Conservation (phyloP, 1,140 invertebrate genomes). For the Magallana gigas region DNA sequence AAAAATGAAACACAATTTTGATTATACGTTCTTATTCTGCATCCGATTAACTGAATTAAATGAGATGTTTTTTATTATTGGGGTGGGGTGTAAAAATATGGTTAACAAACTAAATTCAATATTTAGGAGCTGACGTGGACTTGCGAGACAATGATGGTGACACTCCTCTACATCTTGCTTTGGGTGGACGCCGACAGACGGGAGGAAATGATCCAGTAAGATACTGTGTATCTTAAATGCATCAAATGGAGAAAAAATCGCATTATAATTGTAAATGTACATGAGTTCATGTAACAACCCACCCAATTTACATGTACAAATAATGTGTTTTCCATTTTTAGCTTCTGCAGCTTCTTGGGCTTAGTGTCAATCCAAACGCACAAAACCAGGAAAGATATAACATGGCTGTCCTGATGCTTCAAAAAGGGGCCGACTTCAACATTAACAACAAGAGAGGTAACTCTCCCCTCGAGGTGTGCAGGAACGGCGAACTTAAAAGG, state of each 20-base stretch:
- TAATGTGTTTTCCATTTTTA: no score
- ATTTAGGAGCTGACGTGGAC: slow-evolving; percentile 48
- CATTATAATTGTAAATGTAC: no score
- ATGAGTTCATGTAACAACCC: no score
- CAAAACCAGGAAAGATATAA: slow-evolving; percentile 57
- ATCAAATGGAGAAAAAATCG: no score
- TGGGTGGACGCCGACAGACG: not conserved
- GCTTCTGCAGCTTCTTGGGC: slow-evolving; percentile 46
- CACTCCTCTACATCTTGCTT: slow-evolving; percentile 45
- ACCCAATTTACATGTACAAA: no score
- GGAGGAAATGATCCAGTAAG: slow-evolving; percentile 18
- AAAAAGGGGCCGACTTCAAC: slow-evolving; percentile 51
- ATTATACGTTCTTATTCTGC: no score
- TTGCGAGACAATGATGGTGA: slow-evolving; percentile 47
- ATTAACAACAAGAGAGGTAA: slow-evolving; percentile 52
- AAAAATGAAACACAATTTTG: no score
- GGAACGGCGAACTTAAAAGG: slow-evolving; percentile 51
- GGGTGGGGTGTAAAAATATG: no score
- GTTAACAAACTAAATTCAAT: not conserved
- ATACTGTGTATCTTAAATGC: no score
- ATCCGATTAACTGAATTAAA: no score
- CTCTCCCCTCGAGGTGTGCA: slow-evolving; percentile 53
- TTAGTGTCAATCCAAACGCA: slow-evolving; percentile 9
- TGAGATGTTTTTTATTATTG: no score
- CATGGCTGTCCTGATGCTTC: slow-evolving; percentile 57